These are phyloP conservation scores for Microtus californicus DNA, from an alignment of 2,797 vertebrate genomes.

Conservation along the genomic window DNA sequence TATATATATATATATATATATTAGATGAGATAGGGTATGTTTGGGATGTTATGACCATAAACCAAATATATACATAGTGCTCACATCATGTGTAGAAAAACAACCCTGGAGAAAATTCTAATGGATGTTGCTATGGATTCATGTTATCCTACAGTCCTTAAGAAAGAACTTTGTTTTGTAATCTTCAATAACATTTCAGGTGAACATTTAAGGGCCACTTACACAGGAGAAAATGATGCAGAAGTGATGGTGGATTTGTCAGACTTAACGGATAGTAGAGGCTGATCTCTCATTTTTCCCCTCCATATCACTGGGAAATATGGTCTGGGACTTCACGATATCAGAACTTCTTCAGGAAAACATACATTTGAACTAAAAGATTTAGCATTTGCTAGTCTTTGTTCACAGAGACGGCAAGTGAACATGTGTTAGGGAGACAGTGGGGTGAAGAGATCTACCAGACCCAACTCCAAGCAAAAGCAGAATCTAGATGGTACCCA, in stretches of 20 bases:
- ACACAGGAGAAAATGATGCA: background rate
- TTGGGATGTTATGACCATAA: background rate
- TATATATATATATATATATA: background rate
- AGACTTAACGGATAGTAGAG: background rate
- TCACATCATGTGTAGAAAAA: background rate
- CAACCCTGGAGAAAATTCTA: background rate
- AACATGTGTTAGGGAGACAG: background rate
- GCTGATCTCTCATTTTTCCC: background rate
- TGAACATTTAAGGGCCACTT: background rate
- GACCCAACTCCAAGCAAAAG: background rate
- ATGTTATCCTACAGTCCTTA: background rate
- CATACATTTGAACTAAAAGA: background rate
- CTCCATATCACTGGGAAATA: background rate
- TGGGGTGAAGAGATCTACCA: background rate
- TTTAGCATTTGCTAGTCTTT: background rate
- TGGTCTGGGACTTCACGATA: background rate
- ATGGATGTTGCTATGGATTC: background rate
- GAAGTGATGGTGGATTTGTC: background rate
- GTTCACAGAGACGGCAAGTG: background rate
- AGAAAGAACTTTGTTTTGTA: background rate
- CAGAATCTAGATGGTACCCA: background rate
- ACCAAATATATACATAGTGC: background rate
- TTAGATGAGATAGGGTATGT: background rate
- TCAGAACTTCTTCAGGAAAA: slow-evolving; percentile 2
- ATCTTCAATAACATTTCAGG: background rate